Conservation (phyloP, 2,888 invertebrate genomes). For the Aphidius colemani region DNA sequence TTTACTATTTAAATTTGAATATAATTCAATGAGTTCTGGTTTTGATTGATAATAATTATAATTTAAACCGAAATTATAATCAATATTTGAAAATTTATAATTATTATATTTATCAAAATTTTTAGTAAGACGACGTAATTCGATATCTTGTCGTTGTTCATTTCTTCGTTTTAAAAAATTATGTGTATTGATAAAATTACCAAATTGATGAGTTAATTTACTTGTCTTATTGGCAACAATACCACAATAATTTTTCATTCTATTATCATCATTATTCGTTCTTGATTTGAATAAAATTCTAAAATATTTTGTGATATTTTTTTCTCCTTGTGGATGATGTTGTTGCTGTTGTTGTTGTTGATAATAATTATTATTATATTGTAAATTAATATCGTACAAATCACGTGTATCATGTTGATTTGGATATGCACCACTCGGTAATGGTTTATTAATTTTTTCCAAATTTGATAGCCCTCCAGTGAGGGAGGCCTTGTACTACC, state of each 20-base stretch:
- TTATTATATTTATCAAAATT: constrained; percentile 1
- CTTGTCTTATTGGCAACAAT: constrained; percentile 53
- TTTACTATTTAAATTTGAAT: too few relatives aligned
- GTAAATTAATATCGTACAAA: constrained; percentile 35
- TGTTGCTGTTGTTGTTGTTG: too few relatives aligned
- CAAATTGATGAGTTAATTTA: constrained; percentile 47
- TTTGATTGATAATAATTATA: constrained; percentile 1
- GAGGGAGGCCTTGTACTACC: constrained; percentile 61
- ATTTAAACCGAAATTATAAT: not conserved
- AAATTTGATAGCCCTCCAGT: constrained; percentile 56
- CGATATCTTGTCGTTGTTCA: not conserved
- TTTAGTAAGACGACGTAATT: not conserved
- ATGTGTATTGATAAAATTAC: constrained; percentile 46
- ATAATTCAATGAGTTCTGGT: not conserved
- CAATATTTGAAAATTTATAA: constrained; percentile 3
- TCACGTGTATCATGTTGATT: constrained; percentile 51
- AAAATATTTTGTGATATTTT: not conserved
- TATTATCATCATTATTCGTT: constrained; percentile 2
- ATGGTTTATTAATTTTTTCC: constrained; percentile 53
- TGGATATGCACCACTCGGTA: constrained; percentile 51
- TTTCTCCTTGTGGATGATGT: not conserved
- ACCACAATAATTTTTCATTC: constrained; percentile 47
- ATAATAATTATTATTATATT: not conserved
- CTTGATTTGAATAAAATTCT: not conserved
- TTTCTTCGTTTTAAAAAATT: constrained; percentile 29